Percentiles rank a stretch among this genome's conserved stretches.
These are phyloP conservation scores for Ochlodes sylvanus DNA, from an alignment of 2,888 invertebrate genomes.

Conservation along the genomic window DNA sequence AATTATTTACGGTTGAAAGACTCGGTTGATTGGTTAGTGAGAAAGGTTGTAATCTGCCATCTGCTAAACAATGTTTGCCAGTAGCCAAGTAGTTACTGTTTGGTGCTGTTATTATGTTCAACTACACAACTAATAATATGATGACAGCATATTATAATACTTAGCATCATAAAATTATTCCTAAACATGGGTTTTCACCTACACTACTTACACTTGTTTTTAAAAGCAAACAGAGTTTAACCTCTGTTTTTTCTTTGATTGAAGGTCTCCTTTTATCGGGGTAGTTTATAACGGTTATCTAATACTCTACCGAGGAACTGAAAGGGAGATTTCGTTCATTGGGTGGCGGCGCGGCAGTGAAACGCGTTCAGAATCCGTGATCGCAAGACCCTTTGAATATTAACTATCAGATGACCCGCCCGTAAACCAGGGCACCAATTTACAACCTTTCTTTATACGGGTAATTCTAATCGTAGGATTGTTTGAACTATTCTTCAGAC, in stretches of 20 bases:
- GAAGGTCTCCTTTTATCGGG: not conserved
- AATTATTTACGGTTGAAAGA: too few relatives aligned
- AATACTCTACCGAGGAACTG: conserved; percentile 57
- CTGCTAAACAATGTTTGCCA: too few relatives aligned
- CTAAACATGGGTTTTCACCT: too few relatives aligned
- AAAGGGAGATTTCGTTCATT: conserved; percentile 61
- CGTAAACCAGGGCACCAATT: conserved; percentile 69
- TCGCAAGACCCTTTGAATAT: conserved; percentile 80
- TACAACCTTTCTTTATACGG: conserved; percentile 51
- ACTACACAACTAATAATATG: too few relatives aligned
- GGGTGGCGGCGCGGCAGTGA: conserved; percentile 57
- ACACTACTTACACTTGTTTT: not conserved
- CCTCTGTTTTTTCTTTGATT: not conserved
- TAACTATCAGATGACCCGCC: conserved; percentile 78
- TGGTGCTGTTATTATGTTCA: too few relatives aligned
- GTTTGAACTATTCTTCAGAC: conserved; percentile 41
- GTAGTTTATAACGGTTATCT: conserved; percentile 6
- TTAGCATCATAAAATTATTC: too few relatives aligned
- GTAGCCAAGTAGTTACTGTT: too few relatives aligned
- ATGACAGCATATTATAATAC: too few relatives aligned
- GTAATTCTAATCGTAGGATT: conserved; percentile 38
- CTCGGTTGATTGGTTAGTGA: too few relatives aligned
- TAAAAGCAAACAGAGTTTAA: not conserved
- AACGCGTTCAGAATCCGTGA: conserved; percentile 76
- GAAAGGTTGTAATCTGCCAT: too few relatives aligned